These are phyloP conservation scores for Archegozetes longisetosus DNA, from an alignment of 1,140 invertebrate genomes.

Conservation along the genomic window DNA sequence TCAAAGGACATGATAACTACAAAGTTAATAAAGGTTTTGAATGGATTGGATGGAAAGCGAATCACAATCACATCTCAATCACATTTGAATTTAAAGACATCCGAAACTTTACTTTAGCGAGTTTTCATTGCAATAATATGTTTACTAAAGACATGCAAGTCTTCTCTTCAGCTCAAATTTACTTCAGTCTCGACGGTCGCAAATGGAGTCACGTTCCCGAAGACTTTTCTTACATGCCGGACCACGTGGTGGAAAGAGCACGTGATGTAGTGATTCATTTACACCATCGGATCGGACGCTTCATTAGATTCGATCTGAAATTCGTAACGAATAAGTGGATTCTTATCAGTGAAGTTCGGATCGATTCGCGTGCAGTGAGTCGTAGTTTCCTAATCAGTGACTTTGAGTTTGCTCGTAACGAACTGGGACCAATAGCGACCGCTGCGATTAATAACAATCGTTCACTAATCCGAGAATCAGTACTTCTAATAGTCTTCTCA, in stretches of 20 bases:
- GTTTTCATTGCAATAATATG: slow-evolving; percentile 58
- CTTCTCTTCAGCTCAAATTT: slow-evolving; percentile 55
- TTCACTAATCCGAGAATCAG: not conserved
- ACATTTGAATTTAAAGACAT: slow-evolving; percentile 74
- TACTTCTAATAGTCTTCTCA: not conserved
- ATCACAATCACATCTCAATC: slow-evolving; percentile 35
- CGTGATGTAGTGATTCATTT: slow-evolving; percentile 67
- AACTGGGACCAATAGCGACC: slow-evolving; percentile 1
- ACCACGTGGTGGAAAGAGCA: slow-evolving; percentile 61
- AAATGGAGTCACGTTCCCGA: slow-evolving; percentile 31
- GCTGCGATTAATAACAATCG: not conserved
- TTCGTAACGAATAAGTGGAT: slow-evolving; percentile 67
- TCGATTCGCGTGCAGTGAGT: not conserved
- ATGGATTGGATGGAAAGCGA: slow-evolving; percentile 66
- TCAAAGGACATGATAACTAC: slow-evolving; percentile 58
- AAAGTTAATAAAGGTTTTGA: slow-evolving; percentile 55
- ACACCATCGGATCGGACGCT: slow-evolving; percentile 60
- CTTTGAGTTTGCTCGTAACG: slow-evolving; percentile 2
- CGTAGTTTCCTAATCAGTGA: not conserved
- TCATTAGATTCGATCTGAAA: slow-evolving; percentile 57
- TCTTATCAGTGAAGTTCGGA: slow-evolving; percentile 57
- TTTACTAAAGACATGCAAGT: slow-evolving; percentile 51
- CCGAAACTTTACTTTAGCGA: slow-evolving; percentile 65
- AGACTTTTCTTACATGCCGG: slow-evolving; percentile 44
- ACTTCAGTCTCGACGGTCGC: slow-evolving; percentile 60